These are phyloP conservation scores for Philotrypesis tridentata DNA, from an alignment of 1,140 invertebrate genomes.

Conservation along the genomic window DNA sequence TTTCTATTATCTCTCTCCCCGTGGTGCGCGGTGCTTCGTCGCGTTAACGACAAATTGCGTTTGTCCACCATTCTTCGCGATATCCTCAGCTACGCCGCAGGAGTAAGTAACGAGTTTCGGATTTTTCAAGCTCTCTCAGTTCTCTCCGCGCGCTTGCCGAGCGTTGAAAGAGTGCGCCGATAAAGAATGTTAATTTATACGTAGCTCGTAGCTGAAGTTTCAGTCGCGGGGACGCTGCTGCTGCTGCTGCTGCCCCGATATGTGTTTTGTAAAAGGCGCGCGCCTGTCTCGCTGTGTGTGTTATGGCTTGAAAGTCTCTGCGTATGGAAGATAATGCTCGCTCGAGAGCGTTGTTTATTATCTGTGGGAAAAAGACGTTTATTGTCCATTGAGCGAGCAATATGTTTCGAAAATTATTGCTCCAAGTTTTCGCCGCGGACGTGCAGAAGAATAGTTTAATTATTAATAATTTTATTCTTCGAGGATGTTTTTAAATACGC, in stretches of 20 bases:
- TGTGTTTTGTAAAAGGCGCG: background rate
- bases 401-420: background rate
- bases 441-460: background rate
- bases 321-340: background rate
- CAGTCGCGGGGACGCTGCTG: background rate
- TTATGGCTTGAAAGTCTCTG: background rate
- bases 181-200: slow-evolving; percentile 29
- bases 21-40: background rate
- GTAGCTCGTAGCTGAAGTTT: background rate
- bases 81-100: background rate
- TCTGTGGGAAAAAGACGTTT: background rate
- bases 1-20: slow-evolving; percentile 37
- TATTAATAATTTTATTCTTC: background rate
- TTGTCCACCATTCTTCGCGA: background rate
- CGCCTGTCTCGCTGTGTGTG: background rate
- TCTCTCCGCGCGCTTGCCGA: background rate
- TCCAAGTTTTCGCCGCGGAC: background rate
- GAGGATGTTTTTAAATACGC: background rate
- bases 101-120: background rate
- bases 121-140: slow-evolving; percentile 5
- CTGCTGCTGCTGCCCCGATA: background rate
- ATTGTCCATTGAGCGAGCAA: background rate
- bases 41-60: slow-evolving; percentile 26
- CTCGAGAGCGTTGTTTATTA: background rate
- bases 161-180: background rate